Base-by-base conservation (phyloP, 1,140 invertebrate species). In the Drosophila setifemur region DNA sequence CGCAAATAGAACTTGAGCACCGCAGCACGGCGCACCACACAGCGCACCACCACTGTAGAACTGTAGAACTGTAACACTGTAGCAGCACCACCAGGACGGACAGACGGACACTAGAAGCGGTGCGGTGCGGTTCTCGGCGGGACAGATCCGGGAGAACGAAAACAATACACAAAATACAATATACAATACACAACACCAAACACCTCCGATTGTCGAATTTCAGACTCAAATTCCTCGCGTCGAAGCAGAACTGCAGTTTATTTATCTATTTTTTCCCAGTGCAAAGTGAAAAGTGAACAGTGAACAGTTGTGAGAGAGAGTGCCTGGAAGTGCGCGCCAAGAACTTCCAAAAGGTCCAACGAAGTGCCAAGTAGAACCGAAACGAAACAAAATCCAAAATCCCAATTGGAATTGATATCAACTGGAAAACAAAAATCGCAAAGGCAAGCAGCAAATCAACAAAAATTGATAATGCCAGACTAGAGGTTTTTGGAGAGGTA, bases 1-100 rank as follows among this genome's bases (percentile, higher is more conserved):
- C 81, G 81, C 81, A 86, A 85, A 85, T 86, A 85, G 81, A 86
- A 85, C 81, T 64, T 64, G 60, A 78, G 77, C 57, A 61, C 45
- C 35, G 67, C 26, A 28, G 44, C 60, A 45, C 50, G 37, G 35
- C 40, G 23, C 43, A 47, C 11, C 52, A 28, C 19, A n/a, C 40
- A 26, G 21, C 18, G 18, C 43, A 66, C 9, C 39, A 28, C 25
- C 42, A 53, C 47, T n/a, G n/a, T n/a, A n/a, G n/a, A n/a, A n/a
- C n/a, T n/a, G n/a, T n/a, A n/a, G n/a, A n/a, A n/a, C n/a, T n/a
- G n/a, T n/a, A n/a, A n/a, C n/a, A n/a, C n/a, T n/a, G n/a, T n/a
- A n/a, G n/a, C 50, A 29, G 26, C 21, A 2, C 52, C 42, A 31
- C 42, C 19, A 19, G 29, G 47, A 33, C 28, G 12, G 11, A 5